Evolutionary conservation across 2,113 vertebrate species (phyloP), one percentile per base, ranked within the genome.

Genomic region (Dicentrarchus labrax): DNA sequence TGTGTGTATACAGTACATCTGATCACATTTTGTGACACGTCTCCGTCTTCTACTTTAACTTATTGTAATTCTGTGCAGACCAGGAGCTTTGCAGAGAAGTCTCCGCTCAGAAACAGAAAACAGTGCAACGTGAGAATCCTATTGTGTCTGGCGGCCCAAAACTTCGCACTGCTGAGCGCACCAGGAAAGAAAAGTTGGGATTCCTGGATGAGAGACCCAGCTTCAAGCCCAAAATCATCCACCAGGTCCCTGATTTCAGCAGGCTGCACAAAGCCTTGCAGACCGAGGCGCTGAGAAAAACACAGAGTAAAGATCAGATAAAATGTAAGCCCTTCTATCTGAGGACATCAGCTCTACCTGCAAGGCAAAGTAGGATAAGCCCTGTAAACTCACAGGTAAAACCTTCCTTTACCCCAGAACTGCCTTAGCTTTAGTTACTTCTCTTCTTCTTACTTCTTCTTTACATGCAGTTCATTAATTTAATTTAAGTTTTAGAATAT

Each of bases 241-340:
- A 92, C 4, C 80, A 83, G 2, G 83, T 98, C 60, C 98, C 98
- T 0, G 96, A 99, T 86, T 98, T 97, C 84, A 94, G 95, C 70
- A 90, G 83, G 88, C 94, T 98, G 72, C 96, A 98, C 85, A 94
- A 93, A 91, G 94, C 94, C 2, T 96, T 98, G 89, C 97, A 97
- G 90, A 96, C 83, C 79, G 94, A 95, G 91, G 91, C 83, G 4
- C 56, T 92, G 86, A 94, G 85, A 59, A 96, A 86, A 88, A 86
- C 88, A 53, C 95, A 96, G 84, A 91, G 76, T 60, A 93, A 89
- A 91, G 96, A 97, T 54, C 80, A 85, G 43, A 98, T 95, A 9
- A 95, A 36, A 76, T 98, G 89, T 94, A 96, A 96, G 71, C 97
- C 98, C 7, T 99, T 99, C 93, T 76, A 88, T 78, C 91, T 99